phyloP scores from a whole-genome alignment of 2,113 vertebrate genomes.

The Esox niger region DNA sequence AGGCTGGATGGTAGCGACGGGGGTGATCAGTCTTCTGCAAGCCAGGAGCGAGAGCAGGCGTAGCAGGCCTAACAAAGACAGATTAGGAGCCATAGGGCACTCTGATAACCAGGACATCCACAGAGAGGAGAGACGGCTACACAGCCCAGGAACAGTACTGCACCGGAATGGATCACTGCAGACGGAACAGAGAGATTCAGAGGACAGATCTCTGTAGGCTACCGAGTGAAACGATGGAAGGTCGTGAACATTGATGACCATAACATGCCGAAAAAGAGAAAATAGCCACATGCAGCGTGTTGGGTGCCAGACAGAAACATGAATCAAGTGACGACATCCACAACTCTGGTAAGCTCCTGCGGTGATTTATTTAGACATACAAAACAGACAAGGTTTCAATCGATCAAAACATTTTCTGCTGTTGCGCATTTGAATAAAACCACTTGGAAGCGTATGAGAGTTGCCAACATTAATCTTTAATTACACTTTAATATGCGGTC shows the following conservation, averaged over 20 bases:
- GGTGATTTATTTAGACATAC: no score
- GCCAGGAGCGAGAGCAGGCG: slow-evolving; percentile 48
- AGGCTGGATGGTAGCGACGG: slow-evolving; percentile 50
- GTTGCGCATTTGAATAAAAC: no score
- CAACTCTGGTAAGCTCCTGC: no score
- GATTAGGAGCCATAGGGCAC: slow-evolving; percentile 63
- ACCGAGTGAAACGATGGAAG: slow-evolving; percentile 18
- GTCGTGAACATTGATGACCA: slow-evolving; percentile 6
- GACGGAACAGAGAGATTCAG: slow-evolving; percentile 24
- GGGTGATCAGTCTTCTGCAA: slow-evolving; percentile 66
- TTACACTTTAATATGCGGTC: no score
- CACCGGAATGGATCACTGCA: slow-evolving; percentile 45
- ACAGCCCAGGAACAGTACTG: slow-evolving; percentile 44
- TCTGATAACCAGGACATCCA: slow-evolving; percentile 49
- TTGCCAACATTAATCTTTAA: no score
- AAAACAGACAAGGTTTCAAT: no score
- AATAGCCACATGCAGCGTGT: no score
- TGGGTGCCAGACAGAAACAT: no score
- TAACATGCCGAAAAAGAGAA: no score
- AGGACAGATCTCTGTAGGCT: background rate
- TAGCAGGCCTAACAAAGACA: slow-evolving; percentile 67
- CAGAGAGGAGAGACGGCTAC: slow-evolving; percentile 33
- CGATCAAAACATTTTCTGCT: no score
- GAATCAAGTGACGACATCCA: no score
- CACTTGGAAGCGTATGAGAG: no score